Percentiles rank a stretch among this genome's conserved stretches.
Conservation (phyloP, 2,113 vertebrate genomes). For the Butastur rufipennis region DNA sequence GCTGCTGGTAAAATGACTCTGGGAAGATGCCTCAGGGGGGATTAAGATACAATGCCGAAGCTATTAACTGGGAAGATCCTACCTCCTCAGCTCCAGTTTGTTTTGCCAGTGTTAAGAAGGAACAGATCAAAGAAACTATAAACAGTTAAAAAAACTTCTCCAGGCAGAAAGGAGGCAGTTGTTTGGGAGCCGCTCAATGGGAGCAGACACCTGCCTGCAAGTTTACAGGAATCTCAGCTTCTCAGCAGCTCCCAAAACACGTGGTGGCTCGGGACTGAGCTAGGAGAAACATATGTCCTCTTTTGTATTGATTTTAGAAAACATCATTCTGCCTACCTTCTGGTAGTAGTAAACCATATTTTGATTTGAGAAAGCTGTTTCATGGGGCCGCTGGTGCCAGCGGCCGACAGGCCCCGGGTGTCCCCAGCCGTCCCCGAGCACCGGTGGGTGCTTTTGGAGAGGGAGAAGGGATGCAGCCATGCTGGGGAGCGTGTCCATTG, state of each 20-base stretch:
- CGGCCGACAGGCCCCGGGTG: rapidly evolving
- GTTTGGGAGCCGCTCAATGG: neutral
- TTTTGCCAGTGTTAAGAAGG: neutral
- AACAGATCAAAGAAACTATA: neutral
- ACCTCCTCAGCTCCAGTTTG: neutral
- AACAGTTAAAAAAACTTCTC: constrained; percentile 29
- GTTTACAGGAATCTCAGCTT: neutral
- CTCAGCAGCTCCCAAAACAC: neutral
- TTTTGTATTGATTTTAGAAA: neutral
- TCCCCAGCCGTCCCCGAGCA: rapidly evolving
- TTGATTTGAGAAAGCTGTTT: neutral
- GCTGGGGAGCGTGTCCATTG: rapidly evolving
- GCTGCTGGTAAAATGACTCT: constrained; percentile 14
- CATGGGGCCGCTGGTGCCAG: neutral
- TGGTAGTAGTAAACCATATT: neutral
- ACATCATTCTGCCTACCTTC: neutral
- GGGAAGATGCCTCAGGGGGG: neutral
- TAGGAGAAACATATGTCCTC: neutral
- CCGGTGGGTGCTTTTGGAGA: rapidly evolving
- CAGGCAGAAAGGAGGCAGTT: neutral
- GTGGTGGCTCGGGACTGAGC: neutral
- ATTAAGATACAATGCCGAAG: neutral
- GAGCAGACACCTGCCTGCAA: neutral
- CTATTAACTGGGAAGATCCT: constrained; percentile 18
- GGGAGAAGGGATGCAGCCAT: neutral